phyloP scores from a whole-genome alignment of 2,797 vertebrate genomes.

The Furcifer pardalis region DNA sequence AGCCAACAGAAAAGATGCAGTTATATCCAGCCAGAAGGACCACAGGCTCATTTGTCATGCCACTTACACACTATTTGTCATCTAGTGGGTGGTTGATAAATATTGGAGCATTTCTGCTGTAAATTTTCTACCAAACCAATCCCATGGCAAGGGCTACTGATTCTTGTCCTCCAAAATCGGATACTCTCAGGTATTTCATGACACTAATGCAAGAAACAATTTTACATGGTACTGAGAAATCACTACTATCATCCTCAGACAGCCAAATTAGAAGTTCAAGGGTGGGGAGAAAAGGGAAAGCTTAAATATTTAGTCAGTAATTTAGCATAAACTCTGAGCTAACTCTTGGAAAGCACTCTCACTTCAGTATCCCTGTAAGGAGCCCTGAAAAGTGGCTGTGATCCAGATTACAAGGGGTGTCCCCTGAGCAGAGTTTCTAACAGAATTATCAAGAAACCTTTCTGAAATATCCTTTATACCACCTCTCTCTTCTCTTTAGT shows the following conservation, averaged over 20 bases:
- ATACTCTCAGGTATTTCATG: neutral
- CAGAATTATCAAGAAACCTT: constrained; percentile 72
- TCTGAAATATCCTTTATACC: constrained; percentile 75
- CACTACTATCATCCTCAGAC: constrained; percentile 20
- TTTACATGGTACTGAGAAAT: constrained; percentile 44
- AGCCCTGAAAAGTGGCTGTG: constrained; percentile 56
- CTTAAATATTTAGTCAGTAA: constrained; percentile 75
- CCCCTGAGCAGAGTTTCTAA: no score
- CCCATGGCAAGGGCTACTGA: constrained; percentile 22
- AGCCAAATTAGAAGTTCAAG: constrained; percentile 53
- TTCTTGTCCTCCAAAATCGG: constrained; percentile 13
- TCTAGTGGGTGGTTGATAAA: neutral
- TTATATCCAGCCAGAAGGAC: neutral
- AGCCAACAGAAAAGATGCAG: neutral
- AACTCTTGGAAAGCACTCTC: constrained; percentile 59
- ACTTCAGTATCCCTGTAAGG: constrained; percentile 56
- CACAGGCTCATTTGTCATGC: neutral
- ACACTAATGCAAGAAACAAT: neutral
- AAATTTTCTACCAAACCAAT: fast-evolving
- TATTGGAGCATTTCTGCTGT: neutral
- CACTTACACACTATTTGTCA: neutral
- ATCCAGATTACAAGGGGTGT: constrained; percentile 66
- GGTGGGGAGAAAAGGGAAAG: constrained; percentile 36
- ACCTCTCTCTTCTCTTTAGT: constrained; percentile 75
- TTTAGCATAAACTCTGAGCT: constrained; percentile 55